Base-by-base conservation (phyloP, 2,888 invertebrate species). In the Alloscopus bannaensis region DNA sequence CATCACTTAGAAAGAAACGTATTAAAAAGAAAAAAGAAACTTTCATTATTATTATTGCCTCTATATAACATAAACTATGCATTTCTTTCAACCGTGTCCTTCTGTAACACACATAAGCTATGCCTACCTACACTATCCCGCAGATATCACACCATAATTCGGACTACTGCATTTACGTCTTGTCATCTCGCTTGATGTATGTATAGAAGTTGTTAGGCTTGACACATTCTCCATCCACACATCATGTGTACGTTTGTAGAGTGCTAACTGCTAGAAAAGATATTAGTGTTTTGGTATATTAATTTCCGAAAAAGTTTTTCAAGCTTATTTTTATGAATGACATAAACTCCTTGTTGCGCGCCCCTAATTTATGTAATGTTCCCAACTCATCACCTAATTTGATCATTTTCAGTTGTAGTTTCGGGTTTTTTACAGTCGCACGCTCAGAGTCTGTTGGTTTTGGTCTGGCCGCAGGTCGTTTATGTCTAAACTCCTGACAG, bases 1-100 rank as follows among this genome's bases (percentile, higher is more conserved):
- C 20, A 6, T 16, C 29, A 18, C 18, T 18, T 64, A 28, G 18
- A 73, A 62, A 72, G 36, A 31, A 42, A 1, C n/a, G 59, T 31
- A n/a, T 2, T 11, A 31, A 50, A 31, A 26, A 29, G 8, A 8
- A 50, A 66, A 69, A 69, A 20, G 42, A 69, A 69, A 71, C 55
- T 57, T 70, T 45, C 52, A 59, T 65, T 71, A 78, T 78, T 65
- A 71, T 65, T 65, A 71, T 71, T 66, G 26, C 78, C 65, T 50
- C 71, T 78, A 71, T 40, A 64, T 65, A 55, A 71, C 50, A 71
- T 66, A 70, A 70, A 64, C 31, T 71, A n/a, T n/a, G n/a, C n/a
- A n/a, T n/a, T n/a, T n/a, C n/a, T n/a, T n/a, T n/a, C n/a, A n/a
- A n/a, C n/a, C n/a, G n/a, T n/a, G n/a, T n/a, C n/a, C n/a, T n/a